Percentiles rank a stretch among this genome's conserved stretches.
phyloP scores from a whole-genome alignment of 2,888 invertebrate species.

The Noctua fimbriata region DNA sequence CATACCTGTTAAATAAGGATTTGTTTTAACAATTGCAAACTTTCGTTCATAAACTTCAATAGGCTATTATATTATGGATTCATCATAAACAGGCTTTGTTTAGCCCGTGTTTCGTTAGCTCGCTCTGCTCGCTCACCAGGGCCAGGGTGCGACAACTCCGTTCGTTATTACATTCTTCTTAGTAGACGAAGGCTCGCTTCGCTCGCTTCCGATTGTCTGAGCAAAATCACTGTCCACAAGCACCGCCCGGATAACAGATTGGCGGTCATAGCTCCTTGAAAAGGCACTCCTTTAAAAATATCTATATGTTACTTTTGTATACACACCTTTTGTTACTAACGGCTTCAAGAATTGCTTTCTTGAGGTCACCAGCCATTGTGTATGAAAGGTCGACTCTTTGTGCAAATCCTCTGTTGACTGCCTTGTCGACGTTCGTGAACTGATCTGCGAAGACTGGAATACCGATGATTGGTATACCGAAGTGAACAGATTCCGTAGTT shows the following conservation, averaged over 20 bases:
- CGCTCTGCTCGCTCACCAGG: background rate
- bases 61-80: background rate
- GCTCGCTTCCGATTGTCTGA: background rate
- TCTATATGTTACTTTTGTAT: background rate
- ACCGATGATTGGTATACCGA: slow-evolving; percentile 75
- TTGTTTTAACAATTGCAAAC: background rate
- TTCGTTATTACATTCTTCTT: background rate
- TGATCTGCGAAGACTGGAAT: slow-evolving; percentile 78
- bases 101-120: background rate
- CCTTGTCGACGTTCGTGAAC: slow-evolving; percentile 71
- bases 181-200: background rate
- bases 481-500: slow-evolving; percentile 74
- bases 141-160: background rate
- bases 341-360: slow-evolving; percentile 67
- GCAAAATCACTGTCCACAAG: background rate
- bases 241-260: background rate
- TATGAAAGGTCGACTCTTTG: slow-evolving; percentile 69
- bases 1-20: slow-evolving; percentile 60
- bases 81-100: background rate
- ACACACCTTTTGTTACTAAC: slow-evolving; percentile 68
- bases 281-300: background rate
- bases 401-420: slow-evolving; percentile 72
- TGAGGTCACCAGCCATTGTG: slow-evolving; percentile 66
- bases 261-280: too few species aligned
- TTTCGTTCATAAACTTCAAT: background rate